Evolutionary conservation across 2,888 invertebrate species (phyloP), one percentile per base, ranked within the genome.

Genomic region (Adelphocoris suturalis): DNA sequence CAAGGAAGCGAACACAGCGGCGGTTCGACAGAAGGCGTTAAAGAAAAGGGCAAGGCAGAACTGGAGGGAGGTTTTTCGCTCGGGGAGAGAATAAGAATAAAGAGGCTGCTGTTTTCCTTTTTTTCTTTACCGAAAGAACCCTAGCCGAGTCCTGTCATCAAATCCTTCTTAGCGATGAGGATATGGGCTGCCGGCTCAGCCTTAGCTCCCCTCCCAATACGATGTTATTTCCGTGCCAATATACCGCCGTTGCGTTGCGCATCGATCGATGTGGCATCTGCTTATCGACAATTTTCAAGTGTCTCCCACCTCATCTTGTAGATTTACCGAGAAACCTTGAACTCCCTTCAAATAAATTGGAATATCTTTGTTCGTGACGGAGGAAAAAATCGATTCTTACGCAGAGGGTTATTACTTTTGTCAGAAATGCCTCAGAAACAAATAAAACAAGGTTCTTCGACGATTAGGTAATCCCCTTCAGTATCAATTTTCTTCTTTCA

Each of bases 231-330:
- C 27, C 47, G n/a, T 82, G 19, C 82, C 82, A 82, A 82, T 82
- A 82, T 82, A 68, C 19, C 68, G 12, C 23, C 48, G 48, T 23
- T 76, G 76, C 82, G 82, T 13, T 82, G 27, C 82, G 82, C 47
- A 48, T 52, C 82, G 82, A 82, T 52, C 82, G 82, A 11, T 52
- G n/a, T 47, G 48, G 52, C 82, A 82, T 82, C 82, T 82, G 82
- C 82, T 82, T 82, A 82, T 52, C 52, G 19, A 52, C 82, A 82
- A 82, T 52, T 82, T 52, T 82, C 82, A 52, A 82, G 82, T 82
- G 52, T 52, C 82, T 48, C 52, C 52, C 82, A 52, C 82, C 82
- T 37, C 37, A 37, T 37, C 37, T 37, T 37, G 37, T 7, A 37
- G 37, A 37, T 37, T 37, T 37, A 37, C 37, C 37, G 37, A 2